phyloP scores from a whole-genome alignment of 2,113 vertebrate genomes.

The Sinocyclocheilus rhinocerous region DNA sequence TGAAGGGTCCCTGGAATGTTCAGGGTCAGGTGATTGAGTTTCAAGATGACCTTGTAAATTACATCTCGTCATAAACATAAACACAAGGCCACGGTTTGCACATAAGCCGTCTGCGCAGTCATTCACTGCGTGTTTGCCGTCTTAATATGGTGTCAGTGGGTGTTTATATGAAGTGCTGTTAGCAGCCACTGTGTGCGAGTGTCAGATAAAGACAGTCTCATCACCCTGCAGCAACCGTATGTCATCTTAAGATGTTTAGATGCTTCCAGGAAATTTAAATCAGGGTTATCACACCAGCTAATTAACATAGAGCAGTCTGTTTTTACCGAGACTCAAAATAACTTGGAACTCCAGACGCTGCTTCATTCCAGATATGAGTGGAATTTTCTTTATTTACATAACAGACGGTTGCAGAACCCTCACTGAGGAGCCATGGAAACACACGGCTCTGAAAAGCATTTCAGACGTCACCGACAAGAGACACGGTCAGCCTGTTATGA shows the following conservation, averaged over 20 bases:
- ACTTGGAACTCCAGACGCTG: neutral
- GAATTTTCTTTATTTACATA: conserved; percentile 61
- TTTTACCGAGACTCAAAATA: conserved; percentile 44
- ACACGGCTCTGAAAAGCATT: neutral
- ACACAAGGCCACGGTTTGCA: neutral
- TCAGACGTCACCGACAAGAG: neutral
- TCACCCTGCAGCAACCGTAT: neutral
- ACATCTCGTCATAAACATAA: neutral
- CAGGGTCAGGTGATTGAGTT: conserved; percentile 35
- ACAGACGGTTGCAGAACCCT: conserved; percentile 63
- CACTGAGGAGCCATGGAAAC: conserved; percentile 56
- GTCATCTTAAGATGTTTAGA: neutral
- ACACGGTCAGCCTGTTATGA: neutral
- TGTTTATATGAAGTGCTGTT: conserved; percentile 24
- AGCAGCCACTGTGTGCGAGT: neutral
- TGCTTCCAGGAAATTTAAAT: neutral
- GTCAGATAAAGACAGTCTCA: conserved; percentile 1
- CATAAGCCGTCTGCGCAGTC: neutral
- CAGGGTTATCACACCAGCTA: conserved; percentile 3
- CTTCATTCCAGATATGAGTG: conserved; percentile 26
- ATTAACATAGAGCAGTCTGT: neutral
- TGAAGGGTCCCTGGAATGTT: neutral
- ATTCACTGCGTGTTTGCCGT: conserved; percentile 3
- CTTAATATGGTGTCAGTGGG: conserved; percentile 1
- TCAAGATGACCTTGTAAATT: conserved; percentile 35